Evolutionary conservation across 2,113 vertebrate species (phyloP).

Genomic region (Aleadryas rufinucha): DNA sequence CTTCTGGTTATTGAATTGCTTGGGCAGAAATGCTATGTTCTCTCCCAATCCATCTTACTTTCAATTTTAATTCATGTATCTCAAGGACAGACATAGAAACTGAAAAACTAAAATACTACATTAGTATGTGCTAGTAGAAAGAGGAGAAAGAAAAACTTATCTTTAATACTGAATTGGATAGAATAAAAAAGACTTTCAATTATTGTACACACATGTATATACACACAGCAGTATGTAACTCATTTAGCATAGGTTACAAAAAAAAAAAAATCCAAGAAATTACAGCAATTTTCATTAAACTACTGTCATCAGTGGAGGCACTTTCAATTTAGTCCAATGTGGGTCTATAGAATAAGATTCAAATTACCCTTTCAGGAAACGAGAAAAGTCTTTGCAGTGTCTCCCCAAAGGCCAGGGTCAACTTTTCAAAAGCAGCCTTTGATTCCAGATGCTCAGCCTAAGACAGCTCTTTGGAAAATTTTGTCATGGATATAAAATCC

Average conservation of each 20-base stretch:
- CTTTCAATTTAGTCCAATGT: background rate
- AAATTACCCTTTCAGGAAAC: conserved; percentile 45
- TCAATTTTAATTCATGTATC: conserved; percentile 54
- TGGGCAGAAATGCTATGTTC: conserved; percentile 60
- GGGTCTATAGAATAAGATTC: conserved; percentile 33
- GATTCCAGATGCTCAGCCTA: background rate
- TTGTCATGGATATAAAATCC: conserved; percentile 19
- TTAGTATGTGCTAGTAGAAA: conserved; percentile 41
- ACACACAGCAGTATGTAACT: background rate
- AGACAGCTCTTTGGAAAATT: conserved; percentile 30
- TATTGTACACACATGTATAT: background rate
- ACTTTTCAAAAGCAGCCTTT: conserved; percentile 40
- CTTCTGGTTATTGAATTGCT: conserved; percentile 63
- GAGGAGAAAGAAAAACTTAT: conserved; percentile 45
- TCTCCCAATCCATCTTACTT: conserved; percentile 50
- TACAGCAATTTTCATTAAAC: conserved; percentile 35
- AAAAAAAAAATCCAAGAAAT: background rate
- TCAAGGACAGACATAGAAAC: conserved; percentile 52
- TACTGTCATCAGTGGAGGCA: conserved; percentile 12
- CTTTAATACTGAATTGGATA: background rate
- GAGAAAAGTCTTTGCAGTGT: background rate
- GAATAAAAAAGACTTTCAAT: conserved; percentile 45
- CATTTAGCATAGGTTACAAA: background rate
- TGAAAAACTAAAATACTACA: background rate
- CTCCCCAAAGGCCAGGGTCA: conserved; percentile 39